phyloP scores from a whole-genome alignment of 35 echinoderm and acorn worm species.

The Apostichopus californicus region DNA sequence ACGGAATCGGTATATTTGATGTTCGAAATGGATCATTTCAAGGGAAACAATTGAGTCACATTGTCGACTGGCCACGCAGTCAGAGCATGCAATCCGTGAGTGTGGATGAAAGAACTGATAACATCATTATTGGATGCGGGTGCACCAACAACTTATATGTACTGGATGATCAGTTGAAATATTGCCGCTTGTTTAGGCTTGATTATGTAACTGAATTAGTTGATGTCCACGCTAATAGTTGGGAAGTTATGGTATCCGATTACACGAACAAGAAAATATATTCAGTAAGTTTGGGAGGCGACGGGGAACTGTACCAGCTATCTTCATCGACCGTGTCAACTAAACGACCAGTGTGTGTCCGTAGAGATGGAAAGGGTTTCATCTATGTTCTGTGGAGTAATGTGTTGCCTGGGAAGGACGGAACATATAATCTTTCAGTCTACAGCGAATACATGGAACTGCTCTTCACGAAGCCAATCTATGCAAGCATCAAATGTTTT shows the following conservation, averaged over 20 bases:
- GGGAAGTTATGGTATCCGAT: not conserved
- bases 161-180: not conserved
- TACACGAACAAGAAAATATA: not conserved
- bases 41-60: not conserved
- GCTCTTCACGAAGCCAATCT: not conserved
- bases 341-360: not conserved
- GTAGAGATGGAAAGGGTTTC: not conserved
- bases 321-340: not conserved
- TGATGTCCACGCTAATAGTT: not conserved
- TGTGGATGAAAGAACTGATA: not conserved
- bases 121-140: not conserved
- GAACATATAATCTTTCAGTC: not conserved
- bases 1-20: not conserved
- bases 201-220: not conserved
- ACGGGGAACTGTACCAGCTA: not conserved
- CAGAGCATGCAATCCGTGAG: not conserved
- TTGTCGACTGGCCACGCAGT: not conserved
- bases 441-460: not conserved
- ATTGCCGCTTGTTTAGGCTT: not conserved
- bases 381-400: not conserved
- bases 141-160: not conserved
- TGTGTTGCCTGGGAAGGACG: not conserved
- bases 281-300: not conserved
- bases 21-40: not conserved
- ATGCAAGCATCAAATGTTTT: no score